Base-by-base conservation (phyloP, 1,140 invertebrate genomes). In the Drosophila bocki region DNA sequence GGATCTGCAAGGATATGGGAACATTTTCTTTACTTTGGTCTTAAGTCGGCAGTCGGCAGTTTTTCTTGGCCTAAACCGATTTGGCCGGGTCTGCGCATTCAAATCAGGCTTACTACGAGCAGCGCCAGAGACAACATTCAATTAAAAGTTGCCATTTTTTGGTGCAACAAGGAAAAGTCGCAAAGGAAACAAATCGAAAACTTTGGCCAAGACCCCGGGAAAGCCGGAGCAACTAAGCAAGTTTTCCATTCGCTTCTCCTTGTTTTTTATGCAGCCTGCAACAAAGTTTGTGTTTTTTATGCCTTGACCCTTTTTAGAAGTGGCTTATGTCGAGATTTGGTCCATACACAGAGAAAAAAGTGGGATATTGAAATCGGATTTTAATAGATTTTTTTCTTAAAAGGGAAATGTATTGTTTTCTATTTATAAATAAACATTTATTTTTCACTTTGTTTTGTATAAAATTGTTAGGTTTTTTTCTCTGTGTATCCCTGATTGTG, bases 1-100 rank as follows among this genome's bases (percentile, higher is more conserved):
- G 94, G 26, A 93, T 93, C 93, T 93, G 50, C 6, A 37, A 48
- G 19, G 13, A 59, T n/a, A 8, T 3, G 32, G 4, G 0, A 7
- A 0, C 22, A 22, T 26, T 26, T 3, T 17, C 7, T 48, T n/a
- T 33, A 12, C 48, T 12, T 6, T 17, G 3, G 26, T 12, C 22
- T 15, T 29, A 33, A 53, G 50, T 11, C 29, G 17, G 6, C 26
- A 26, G n/a, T 53, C 7, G 26, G 13, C 41, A 50, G 33, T 50
- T 71, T 35, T 19, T 42, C 35, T 33, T 51, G 47, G 67, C 26
- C 29, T 35, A 58, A 57, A 68, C 65, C 56, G 50, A 47, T 53
- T 65, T 78, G 54, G 47, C 33, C 29, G 39, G 32, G 9, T 17
- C 42, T 13, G 26, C 8, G 39, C 69, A 51, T 71, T 60, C 67